Base-by-base conservation (phyloP, 2,797 vertebrate genomes). In the Adrianichthys oophorus region DNA sequence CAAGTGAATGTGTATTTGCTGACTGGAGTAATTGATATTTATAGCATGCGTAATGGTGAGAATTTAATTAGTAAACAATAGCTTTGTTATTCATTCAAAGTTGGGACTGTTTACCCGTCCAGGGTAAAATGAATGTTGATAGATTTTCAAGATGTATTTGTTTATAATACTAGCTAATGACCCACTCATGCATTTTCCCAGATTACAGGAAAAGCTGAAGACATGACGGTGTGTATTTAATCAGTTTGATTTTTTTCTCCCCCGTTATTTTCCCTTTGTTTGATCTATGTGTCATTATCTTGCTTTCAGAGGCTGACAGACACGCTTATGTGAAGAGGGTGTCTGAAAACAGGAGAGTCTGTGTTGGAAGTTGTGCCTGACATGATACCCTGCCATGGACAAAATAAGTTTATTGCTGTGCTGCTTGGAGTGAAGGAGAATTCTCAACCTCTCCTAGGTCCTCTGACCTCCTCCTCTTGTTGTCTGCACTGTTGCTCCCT, bases 381-480 rank as follows among this genome's bases (percentile, higher is more conserved):
- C 24, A 24, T 62, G 48, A 59, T 62, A 85, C 44, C 57, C 66
- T 74, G 71, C 77, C 76, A 57, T 47, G 71, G 52, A 68, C 64
- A 73, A 44, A 65, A 78, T 72, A 77, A 74, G 87, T 82, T 90
- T 91, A 89, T 90, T 91, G 61, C 90, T 89, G 82, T 78, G 68
- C 44, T 79, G 70, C 67, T 83, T 84, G 72, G 88, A 89, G 89
- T 91, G 82, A 82, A 86, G 78, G 66, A 81, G 78, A 74, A 60
- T 78, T 77, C 69, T 76, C 70, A 48, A 78, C 69, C 71, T 77
- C 62, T 49, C 64, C 70, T 70, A 69, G 62, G 70, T 83, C 65
- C 52, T 62, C 21, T 49, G 41, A 66, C 55, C 50, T 32, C 72
- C 51, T 42, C 50, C 55, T 55, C 50, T 32, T 53, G 55, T 51